Base-by-base conservation (phyloP, 2,888 invertebrate genomes). In the Neuroscelio doddi region DNA sequence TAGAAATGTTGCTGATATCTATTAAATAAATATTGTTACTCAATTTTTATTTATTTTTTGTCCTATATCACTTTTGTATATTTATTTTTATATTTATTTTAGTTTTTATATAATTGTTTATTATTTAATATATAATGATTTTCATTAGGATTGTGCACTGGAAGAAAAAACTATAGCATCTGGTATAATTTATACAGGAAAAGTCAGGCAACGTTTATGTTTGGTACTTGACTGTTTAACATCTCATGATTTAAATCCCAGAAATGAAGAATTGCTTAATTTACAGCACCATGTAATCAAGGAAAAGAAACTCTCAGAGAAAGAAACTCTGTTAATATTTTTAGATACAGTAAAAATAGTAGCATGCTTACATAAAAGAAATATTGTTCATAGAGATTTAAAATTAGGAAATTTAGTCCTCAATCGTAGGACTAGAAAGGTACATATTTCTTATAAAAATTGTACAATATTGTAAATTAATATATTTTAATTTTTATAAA, bases 391-490 rank as follows among this genome's bases (percentile, higher is more conserved):
- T 80, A 87, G 93, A 69, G 93, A 93, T 82, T 82, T 93, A 65
- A 93, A 93, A 79, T 83, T 93, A 50, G 93, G 92, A 1, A 93
- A 93, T 78, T 89, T 93, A 81, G 90, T 93, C 42, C 81, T 93
- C 58, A 91, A 93, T 84, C 90, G 90, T 73, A 85, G 89, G 65
- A 90, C 90, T 0, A 87, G 88, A 16, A 85, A 88, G 27, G 80
- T 78, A 65, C 65, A n/a, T 14, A 14, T 24, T 16, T 21, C 30
- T 7, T 4, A 41, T 7, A 27, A 27, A 7, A 7, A 27, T 7
- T 27, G 30, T n/a, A 30, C 9, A 30, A 27, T 27, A 27, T 27
- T 27, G 5, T 27, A 27, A 27, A 27, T 27, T 8, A 27, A 7
- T 5, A 5, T 5, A 27, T 7, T 27, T 5, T 27, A 27, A 27